These are phyloP conservation scores for Hestina assimilis DNA, from an alignment of 1,140 invertebrate species.

Conservation along the genomic window DNA sequence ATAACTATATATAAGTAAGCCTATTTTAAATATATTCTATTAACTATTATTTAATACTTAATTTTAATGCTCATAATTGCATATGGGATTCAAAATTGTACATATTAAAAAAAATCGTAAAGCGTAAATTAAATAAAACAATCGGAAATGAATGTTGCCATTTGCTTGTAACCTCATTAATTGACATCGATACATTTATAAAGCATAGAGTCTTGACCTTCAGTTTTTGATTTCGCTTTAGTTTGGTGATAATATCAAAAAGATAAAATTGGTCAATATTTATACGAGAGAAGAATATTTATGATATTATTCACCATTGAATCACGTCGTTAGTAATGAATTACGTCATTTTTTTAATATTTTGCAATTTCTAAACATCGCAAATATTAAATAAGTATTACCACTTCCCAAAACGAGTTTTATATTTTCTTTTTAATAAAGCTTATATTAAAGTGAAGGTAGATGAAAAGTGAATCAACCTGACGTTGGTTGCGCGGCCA, in stretches of 20 bases:
- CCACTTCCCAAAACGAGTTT: conserved; percentile 25
- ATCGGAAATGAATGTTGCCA: not conserved
- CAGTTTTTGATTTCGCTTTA: not conserved
- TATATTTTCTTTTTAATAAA: conserved; percentile 31
- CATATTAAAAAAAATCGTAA: no score
- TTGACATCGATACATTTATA: not conserved
- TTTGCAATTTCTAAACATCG: not conserved
- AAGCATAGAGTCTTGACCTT: not conserved
- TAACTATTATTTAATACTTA: no score
- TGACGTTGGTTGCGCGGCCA: conserved; percentile 68
- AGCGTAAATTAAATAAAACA: not conserved
- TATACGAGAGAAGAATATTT: no score
- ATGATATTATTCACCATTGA: not conserved
- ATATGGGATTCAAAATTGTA: no score
- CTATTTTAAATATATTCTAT: no score
- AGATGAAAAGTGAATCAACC: conserved; percentile 77
- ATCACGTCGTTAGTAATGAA: not conserved
- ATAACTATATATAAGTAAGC: no score
- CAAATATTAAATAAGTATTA: not conserved
- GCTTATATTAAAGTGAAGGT: conserved; percentile 61
- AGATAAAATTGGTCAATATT: not conserved
- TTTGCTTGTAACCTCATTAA: not conserved
- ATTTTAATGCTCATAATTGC: no score
- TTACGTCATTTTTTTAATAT: not conserved
- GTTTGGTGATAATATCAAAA: not conserved